These are phyloP conservation scores for Amphiura filiformis DNA, from an alignment of 35 echinoderm and acorn worm genomes.

Conservation along the genomic window DNA sequence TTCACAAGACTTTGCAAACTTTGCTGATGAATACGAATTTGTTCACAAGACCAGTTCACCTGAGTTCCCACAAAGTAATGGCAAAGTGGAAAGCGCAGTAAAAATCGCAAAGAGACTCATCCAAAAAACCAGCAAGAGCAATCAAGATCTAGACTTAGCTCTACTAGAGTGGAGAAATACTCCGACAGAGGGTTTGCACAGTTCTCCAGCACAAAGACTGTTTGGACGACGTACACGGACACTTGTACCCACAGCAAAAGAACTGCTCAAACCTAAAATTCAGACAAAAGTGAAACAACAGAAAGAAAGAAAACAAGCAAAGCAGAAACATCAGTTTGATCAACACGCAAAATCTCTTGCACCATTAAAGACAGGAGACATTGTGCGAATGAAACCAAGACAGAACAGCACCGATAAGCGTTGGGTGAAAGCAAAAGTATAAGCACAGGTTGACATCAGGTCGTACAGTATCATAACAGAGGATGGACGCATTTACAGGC, in stretches of 20 bases:
- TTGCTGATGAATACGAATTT: slow-evolving; percentile 49
- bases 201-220: slow-evolving; percentile 59
- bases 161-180: slow-evolving; percentile 66
- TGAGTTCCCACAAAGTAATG: slow-evolving; percentile 59
- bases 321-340: slow-evolving; percentile 34
- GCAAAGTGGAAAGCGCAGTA: slow-evolving; percentile 49
- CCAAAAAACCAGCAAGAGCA: slow-evolving; percentile 28
- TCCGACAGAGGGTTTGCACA: slow-evolving; percentile 38
- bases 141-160: slow-evolving; percentile 47
- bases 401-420: slow-evolving; percentile 11
- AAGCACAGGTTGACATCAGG: slow-evolving; percentile 20
- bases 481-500: slow-evolving; percentile 1
- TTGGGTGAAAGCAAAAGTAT: slow-evolving; percentile 48
- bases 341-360: slow-evolving; percentile 21
- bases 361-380: background rate
- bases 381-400: slow-evolving; percentile 20
- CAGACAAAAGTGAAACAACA: slow-evolving; percentile 7
- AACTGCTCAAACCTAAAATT: slow-evolving; percentile 43
- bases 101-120: slow-evolving; percentile 43
- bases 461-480: slow-evolving; percentile 8
- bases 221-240: slow-evolving; percentile 50
- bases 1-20: slow-evolving; percentile 52
- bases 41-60: slow-evolving; percentile 41
- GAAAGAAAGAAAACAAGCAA: background rate
- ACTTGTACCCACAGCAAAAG: slow-evolving; percentile 28